Evolutionary conservation across 1,140 invertebrate species (phyloP), one percentile per base, ranked within the genome.

Genomic region (Coboldia fuscipes): DNA sequence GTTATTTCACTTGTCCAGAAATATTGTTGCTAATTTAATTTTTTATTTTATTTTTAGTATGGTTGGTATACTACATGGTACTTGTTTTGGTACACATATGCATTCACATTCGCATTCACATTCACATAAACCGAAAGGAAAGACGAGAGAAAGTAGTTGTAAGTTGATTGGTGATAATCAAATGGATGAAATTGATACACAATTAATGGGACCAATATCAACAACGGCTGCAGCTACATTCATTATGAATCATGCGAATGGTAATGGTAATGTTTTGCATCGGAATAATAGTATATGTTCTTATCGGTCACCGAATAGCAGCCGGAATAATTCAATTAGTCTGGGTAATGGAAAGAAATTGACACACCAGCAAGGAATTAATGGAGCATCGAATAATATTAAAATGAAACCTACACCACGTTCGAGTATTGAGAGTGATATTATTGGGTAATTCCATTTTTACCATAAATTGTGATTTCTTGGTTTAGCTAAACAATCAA

Each of bases 51-150:
- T 43, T 15, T 37, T 42, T 37, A 79, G 75, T 37, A 77, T 86
- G 66, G 78, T 75, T 17, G 53, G 71, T 15, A 66, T 79, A 19
- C 55, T 86, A 29, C 77, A 83, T 45, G 72, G 71, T 3, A 62
- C 61, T 21, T 68, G 63, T 10, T 31, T 17, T 31, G 10, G 17
- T 17, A 35, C 13, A 19, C 14, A 13, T 17, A 21, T 13, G 15
- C 30, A 19, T 42, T 45, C 20, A 38, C 34, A 39, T 32, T 32
- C 29, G 10, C 34, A 39, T 19, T 33, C 34, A 3, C 34, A 34
- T 31, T 1, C 29, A 17, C 22, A 30, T 19, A 17, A 16, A 15
- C 29, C 16, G 29, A 30, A 15, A 17, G 13, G 3, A 12, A 30
- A 16, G 9, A 15, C 14, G 10, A 30, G 10, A 30, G 15, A 12